A percentile compares a stretch with the other conserved stretches of the same genome.
phyloP scores from a whole-genome alignment of 2,797 vertebrate species.

The Smutsia gigantea region DNA sequence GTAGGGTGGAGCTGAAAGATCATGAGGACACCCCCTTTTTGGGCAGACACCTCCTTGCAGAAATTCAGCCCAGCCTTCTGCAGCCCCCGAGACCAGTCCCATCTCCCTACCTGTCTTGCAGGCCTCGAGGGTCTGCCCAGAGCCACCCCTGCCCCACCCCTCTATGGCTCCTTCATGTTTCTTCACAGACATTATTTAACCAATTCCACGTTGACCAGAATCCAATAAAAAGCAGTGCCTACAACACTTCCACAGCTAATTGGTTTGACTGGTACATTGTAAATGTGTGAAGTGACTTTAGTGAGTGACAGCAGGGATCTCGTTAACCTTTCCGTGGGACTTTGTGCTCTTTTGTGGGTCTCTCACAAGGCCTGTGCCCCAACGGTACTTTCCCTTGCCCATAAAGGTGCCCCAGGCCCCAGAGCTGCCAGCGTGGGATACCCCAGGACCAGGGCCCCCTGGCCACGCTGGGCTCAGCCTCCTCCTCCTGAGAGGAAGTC shows the following conservation, averaged over 20 bases:
- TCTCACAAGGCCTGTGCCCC: conserved; percentile 34
- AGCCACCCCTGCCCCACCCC: not conserved
- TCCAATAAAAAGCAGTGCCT: conserved; percentile 77
- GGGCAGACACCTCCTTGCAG: not conserved
- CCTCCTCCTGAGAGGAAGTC: fast-evolving
- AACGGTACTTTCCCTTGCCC: not conserved
- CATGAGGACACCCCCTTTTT: fast-evolving
- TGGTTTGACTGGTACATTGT: conserved; percentile 82
- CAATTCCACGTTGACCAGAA: conserved; percentile 72
- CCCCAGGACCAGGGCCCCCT: not conserved
- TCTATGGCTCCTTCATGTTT: fast-evolving
- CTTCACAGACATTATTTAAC: conserved; percentile 53
- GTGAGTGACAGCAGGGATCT: conserved; percentile 74
- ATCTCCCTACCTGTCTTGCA: fast-evolving
- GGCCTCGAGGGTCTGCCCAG: not conserved
- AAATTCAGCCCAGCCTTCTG: fast-evolving
- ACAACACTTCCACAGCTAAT: conserved; percentile 82
- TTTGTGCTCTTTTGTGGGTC: conserved; percentile 70
- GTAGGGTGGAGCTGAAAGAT: fast-evolving
- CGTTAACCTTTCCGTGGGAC: conserved; percentile 74
- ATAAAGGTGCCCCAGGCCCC: not conserved
- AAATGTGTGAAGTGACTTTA: conserved; percentile 79
- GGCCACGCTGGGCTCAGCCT: not conserved
- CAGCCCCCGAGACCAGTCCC: fast-evolving
- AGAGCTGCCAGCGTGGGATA: fast-evolving